Evolutionary conservation across 2,888 invertebrate species (phyloP).

Genomic region (Platypus cylindrus): DNA sequence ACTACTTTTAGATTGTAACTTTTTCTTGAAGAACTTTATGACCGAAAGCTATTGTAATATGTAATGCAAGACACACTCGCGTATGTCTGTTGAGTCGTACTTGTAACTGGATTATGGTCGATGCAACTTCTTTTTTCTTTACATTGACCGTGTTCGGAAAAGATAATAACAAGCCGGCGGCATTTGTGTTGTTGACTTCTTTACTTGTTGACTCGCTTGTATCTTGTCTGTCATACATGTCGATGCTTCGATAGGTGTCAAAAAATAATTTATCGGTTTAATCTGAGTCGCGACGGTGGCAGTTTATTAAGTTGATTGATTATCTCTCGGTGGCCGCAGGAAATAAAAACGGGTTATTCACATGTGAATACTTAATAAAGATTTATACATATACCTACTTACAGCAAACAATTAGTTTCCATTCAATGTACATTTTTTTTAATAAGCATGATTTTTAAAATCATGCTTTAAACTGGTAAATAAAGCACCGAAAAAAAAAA

Average conservation of each 20-base stretch:
- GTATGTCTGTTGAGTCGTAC: conserved; percentile 13
- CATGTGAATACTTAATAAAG: no score
- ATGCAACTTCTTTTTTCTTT: conserved; percentile 15
- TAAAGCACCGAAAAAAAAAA: no score
- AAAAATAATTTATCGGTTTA: conserved; percentile 15
- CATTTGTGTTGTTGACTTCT: conserved; percentile 17
- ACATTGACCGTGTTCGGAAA: conserved; percentile 23
- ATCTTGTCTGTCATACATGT: conserved; percentile 18
- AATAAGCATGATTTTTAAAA: no score
- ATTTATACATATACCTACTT: no score
- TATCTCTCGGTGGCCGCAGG: no score
- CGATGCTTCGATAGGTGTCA: conserved; percentile 15
- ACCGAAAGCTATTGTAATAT: conserved; percentile 15
- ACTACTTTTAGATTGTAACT: no score
- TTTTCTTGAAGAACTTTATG: conserved; percentile 7
- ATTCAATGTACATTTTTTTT: no score
- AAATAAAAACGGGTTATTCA: no score
- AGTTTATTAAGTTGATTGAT: conserved; percentile 11
- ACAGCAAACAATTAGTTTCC: no score
- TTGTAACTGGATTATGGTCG: conserved; percentile 14
- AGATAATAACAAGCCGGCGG: conserved; percentile 20
- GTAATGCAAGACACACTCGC: conserved; percentile 15
- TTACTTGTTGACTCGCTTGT: conserved; percentile 17
- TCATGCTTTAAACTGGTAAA: no score
- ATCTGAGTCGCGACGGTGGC: conserved; percentile 2